Percentiles rank a stretch among this genome's conserved stretches.
Evolutionary conservation across 1,140 invertebrate genomes (phyloP).

Genomic region (Parasteatoda tepidariorum): DNA sequence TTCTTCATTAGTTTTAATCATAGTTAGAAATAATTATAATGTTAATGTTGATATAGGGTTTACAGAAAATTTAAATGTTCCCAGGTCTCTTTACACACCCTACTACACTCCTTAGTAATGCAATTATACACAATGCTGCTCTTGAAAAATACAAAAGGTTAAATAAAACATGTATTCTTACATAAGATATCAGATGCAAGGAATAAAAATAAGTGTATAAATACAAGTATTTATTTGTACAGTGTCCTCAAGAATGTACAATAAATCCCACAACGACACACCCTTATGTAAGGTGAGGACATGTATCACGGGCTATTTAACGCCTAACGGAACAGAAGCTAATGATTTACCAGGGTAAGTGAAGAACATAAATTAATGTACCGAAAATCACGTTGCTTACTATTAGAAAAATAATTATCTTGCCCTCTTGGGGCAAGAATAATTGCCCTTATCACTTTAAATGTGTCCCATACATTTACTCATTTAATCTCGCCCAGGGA

Average conservation of each 20-base stretch:
- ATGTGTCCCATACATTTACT: conserved; percentile 30
- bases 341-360: background rate
- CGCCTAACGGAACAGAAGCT: background rate
- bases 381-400: background rate
- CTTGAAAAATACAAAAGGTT: too few relatives aligned
- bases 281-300: background rate
- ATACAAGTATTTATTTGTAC: too few relatives aligned
- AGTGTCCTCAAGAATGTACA: background rate
- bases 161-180: too few relatives aligned
- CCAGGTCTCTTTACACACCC: too few relatives aligned
- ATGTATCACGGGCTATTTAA: background rate
- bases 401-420: conserved; percentile 11
- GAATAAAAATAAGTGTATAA: too few relatives aligned
- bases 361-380: conserved; percentile 8
- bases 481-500: conserved; percentile 22
- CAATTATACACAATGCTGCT: too few relatives aligned
- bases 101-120: too few relatives aligned
- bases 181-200: too few relatives aligned
- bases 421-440: background rate
- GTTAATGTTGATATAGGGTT: too few relatives aligned
- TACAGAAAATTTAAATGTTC: too few relatives aligned
- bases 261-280: background rate
- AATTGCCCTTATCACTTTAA: conserved; percentile 38
- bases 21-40: too few relatives aligned
- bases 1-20: too few relatives aligned